phyloP scores from a whole-genome alignment of 2,888 invertebrate species.

The Antitype chi region DNA sequence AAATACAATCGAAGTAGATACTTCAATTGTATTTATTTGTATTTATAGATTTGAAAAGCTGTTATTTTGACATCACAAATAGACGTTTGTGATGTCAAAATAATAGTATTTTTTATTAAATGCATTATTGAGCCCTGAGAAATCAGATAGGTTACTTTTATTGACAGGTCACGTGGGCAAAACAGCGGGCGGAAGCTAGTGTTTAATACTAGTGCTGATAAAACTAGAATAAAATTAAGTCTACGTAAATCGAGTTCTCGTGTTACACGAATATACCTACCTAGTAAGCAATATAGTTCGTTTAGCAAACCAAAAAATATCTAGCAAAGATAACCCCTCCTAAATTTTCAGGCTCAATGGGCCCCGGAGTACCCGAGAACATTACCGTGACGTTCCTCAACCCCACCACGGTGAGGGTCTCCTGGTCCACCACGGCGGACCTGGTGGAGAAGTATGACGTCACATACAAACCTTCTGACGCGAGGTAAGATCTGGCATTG shows the following conservation, averaged over 20 bases:
- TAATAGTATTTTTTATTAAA: no score
- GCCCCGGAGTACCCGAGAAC: conserved; percentile 94
- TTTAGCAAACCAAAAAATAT: background rate
- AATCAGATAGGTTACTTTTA: no score
- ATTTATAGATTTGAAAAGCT: no score
- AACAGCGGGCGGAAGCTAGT: background rate
- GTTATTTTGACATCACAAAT: no score
- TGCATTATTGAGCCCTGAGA: no score
- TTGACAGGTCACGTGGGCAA: no score
- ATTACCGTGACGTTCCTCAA: conserved; percentile 97
- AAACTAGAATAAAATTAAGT: background rate
- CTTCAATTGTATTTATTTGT: no score
- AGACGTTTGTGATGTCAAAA: no score
- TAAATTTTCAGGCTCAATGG: conserved; percentile 93
- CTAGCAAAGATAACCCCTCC: background rate
- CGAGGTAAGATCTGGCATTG: conserved; percentile 92
- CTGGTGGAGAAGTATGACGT: conserved; percentile 97
- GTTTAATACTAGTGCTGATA: background rate
- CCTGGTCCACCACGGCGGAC: conserved; percentile 96
- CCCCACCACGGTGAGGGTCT: conserved; percentile 96
- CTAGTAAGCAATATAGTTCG: no score
- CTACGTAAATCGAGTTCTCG: background rate
- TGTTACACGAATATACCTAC: no score
- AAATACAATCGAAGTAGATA: no score
- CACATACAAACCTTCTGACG: conserved; percentile 97